Conservation (phyloP, 2,888 invertebrate species). For the Yponomeuta sedellus region DNA sequence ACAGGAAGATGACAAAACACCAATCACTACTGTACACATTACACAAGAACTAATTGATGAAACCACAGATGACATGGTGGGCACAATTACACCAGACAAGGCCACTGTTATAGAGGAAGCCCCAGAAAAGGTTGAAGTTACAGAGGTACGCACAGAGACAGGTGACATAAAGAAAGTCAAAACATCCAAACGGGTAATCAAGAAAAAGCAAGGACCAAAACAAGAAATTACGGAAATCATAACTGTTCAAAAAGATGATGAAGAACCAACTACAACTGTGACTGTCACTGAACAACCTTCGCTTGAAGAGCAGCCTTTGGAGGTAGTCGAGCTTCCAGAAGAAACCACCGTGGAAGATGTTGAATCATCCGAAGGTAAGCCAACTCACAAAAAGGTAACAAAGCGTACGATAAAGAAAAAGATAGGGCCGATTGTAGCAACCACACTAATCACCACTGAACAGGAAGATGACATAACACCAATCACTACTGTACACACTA, state of each 20-base stretch:
- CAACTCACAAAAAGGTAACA: slow-evolving; percentile 33
- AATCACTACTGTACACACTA: slow-evolving; percentile 43
- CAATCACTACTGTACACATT: slow-evolving; percentile 26
- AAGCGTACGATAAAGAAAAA: slow-evolving; percentile 36
- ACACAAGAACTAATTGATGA: slow-evolving; percentile 9
- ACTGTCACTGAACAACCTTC: slow-evolving; percentile 14
- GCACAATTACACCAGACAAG: not conserved
- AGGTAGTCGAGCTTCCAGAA: slow-evolving; percentile 33
- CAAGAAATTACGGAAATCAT: slow-evolving; percentile 46
- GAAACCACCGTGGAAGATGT: slow-evolving; percentile 19
- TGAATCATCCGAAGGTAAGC: slow-evolving; percentile 26
- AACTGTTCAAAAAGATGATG: slow-evolving; percentile 35
- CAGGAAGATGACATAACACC: slow-evolving; percentile 60
- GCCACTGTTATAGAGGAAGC: slow-evolving; percentile 15
- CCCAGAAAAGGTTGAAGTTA: slow-evolving; percentile 17
- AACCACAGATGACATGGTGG: slow-evolving; percentile 20
- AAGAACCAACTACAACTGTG: slow-evolving; percentile 11
- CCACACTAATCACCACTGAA: slow-evolving; percentile 45
- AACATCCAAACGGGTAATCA: slow-evolving; percentile 21
- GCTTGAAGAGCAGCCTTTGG: slow-evolving; percentile 28
- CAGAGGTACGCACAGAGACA: slow-evolving; percentile 15
- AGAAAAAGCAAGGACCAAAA: slow-evolving; percentile 40
- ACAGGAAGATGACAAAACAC: slow-evolving; percentile 45
- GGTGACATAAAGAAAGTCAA: slow-evolving; percentile 16
- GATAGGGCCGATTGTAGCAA: slow-evolving; percentile 48